These are phyloP conservation scores for Hyaena hyaena DNA, from an alignment of 2,113 vertebrate genomes.

Conservation along the genomic window DNA sequence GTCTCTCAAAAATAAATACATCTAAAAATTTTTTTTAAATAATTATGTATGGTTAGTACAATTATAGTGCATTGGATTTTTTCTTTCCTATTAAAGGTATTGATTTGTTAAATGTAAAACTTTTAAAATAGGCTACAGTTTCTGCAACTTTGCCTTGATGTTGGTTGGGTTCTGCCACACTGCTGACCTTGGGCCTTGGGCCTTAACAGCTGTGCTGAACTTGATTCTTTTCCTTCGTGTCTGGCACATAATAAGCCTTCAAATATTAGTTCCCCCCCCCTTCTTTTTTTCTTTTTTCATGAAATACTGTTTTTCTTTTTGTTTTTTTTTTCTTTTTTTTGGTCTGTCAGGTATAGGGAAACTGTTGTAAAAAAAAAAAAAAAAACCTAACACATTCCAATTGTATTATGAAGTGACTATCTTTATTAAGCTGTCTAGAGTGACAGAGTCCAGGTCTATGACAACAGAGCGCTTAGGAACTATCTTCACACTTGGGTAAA, in stretches of 20 bases:
- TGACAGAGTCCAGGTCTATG: slow-evolving; percentile 3
- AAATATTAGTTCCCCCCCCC: not conserved
- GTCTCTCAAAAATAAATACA: too few relatives aligned
- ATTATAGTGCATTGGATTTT: not conserved
- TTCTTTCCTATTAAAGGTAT: not conserved
- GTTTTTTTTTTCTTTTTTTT: not conserved
- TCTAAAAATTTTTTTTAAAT: not conserved
- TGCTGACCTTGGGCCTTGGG: not conserved
- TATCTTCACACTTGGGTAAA: not conserved
- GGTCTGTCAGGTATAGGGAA: slow-evolving; percentile 47
- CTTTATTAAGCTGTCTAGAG: not conserved
- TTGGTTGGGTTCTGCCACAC: not conserved
- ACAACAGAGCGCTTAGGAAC: not conserved
- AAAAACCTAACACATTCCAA: slow-evolving; percentile 55
- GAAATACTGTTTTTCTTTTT: not conserved
- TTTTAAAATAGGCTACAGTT: not conserved
- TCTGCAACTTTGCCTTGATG: not conserved
- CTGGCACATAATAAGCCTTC: not conserved
- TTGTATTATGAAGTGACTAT: not conserved
- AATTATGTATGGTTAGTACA: not conserved
- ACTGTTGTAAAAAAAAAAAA: slow-evolving; percentile 38
- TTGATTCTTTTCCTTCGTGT: not conserved
- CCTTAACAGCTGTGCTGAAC: not conserved
- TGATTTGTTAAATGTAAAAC: slow-evolving; percentile 24
- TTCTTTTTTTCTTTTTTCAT: not conserved